phyloP scores from a whole-genome alignment of 2,797 vertebrate species.

The Phaenicophaeus curvirostris region DNA sequence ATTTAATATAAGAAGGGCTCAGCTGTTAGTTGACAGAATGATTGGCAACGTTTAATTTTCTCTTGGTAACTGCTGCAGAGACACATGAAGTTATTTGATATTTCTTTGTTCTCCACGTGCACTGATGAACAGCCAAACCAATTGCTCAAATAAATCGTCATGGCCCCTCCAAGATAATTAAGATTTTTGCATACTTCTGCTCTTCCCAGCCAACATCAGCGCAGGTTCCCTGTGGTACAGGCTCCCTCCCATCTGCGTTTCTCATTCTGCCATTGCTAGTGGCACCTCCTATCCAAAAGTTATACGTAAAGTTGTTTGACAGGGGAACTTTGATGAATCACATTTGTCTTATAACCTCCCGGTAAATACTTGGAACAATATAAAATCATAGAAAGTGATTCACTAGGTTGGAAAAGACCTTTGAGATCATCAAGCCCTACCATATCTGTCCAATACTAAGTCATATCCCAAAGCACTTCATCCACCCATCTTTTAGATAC shows the following conservation, averaged over 20 bases:
- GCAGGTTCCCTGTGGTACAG: neutral
- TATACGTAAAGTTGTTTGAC: neutral
- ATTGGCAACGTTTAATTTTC: constrained; percentile 6
- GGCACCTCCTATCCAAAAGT: neutral
- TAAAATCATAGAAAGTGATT: too few relatives aligned
- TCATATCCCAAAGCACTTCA: too few relatives aligned
- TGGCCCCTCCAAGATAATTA: neutral
- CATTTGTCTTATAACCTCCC: neutral
- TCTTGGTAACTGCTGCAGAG: neutral
- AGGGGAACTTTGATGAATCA: neutral
- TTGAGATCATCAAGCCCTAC: too few relatives aligned
- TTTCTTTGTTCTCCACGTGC: neutral
- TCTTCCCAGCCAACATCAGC: neutral
- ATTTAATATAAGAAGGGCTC: neutral
- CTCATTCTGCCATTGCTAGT: neutral
- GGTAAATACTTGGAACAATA: neutral
- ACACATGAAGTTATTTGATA: neutral
- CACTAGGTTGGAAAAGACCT: too few relatives aligned
- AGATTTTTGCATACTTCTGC: neutral
- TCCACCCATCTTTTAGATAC: too few relatives aligned
- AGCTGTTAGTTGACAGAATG: neutral
- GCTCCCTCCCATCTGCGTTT: neutral
- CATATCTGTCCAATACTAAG: too few relatives aligned
- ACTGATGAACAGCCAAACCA: neutral
- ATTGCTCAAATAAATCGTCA: neutral